Conservation (phyloP, 2,113 vertebrate genomes). For the Channa maculata region DNA sequence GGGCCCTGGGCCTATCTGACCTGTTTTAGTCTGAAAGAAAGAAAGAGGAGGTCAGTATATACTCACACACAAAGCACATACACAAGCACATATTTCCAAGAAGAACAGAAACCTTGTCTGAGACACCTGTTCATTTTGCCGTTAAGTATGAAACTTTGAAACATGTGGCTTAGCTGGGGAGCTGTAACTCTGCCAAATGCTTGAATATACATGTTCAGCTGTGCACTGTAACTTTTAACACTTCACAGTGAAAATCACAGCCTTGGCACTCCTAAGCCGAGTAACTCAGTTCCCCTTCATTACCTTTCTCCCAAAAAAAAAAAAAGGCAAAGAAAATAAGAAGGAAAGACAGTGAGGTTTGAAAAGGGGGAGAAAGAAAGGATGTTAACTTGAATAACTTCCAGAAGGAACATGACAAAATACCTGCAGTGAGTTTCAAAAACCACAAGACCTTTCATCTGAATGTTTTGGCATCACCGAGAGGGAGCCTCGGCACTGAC, state of each 20-base stretch:
- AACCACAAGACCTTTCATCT: conserved; percentile 69
- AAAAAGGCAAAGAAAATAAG: neutral
- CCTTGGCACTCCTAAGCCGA: conserved; percentile 47
- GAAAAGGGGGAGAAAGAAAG: conserved; percentile 49
- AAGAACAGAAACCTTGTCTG: conserved; percentile 63
- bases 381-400: conserved; percentile 65
- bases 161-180: conserved; percentile 77
- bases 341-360: conserved; percentile 22
- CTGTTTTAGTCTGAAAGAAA: conserved; percentile 69
- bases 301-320: conserved; percentile 60
- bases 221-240: conserved; percentile 76
- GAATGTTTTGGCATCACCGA: conserved; percentile 70
- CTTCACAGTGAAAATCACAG: conserved; percentile 73
- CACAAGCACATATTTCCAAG: conserved; percentile 55
- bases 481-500: conserved; percentile 69
- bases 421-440: conserved; percentile 75
- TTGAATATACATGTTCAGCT: conserved; percentile 79
- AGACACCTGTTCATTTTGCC: conserved; percentile 81
- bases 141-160: conserved; percentile 76
- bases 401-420: conserved; percentile 66
- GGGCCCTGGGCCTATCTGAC: conserved; percentile 48
- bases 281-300: conserved; percentile 71
- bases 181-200: conserved; percentile 69
- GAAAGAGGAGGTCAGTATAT: conserved; percentile 41
- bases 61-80: conserved; percentile 19